Percentiles rank a stretch among this genome's conserved stretches.
phyloP scores from a whole-genome alignment of 2,888 invertebrate species.

The Drosophila formosana region DNA sequence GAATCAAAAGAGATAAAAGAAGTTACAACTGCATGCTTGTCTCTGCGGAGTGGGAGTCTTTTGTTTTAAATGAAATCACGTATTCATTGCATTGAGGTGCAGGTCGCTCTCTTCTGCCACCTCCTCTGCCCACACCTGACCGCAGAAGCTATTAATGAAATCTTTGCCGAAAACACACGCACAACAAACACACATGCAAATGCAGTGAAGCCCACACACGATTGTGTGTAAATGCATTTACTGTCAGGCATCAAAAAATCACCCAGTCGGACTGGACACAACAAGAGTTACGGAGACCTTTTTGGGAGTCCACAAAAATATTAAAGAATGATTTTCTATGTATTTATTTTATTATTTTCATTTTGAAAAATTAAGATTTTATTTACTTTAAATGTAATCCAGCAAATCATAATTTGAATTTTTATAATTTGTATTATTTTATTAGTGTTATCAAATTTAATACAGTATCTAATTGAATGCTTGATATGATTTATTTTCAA shows the following conservation, averaged over 20 bases:
- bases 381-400: too few species aligned
- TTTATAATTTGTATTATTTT: too few species aligned
- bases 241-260: background rate
- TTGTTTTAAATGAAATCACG: conserved; percentile 54
- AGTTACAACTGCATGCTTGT: background rate
- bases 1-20: background rate
- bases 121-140: conserved; percentile 39
- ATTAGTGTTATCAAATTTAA: too few species aligned
- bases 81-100: conserved; percentile 39
- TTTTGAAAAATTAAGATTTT: too few species aligned
- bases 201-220: conserved; percentile 7
- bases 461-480: too few species aligned
- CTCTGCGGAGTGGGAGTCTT: conserved; percentile 24
- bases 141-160: conserved; percentile 73
- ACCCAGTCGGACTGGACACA: conserved; percentile 1
- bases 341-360: too few species aligned
- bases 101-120: background rate
- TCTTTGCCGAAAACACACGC: conserved; percentile 68
- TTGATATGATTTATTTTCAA: too few species aligned
- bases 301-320: too few species aligned
- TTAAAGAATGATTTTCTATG: too few species aligned
- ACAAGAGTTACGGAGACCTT: background rate
- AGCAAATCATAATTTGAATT: too few species aligned
- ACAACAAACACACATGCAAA: conserved; percentile 29
- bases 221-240: background rate